These are phyloP conservation scores for Caligus rogercresseyi DNA, from an alignment of 1,140 invertebrate genomes.

Conservation along the genomic window DNA sequence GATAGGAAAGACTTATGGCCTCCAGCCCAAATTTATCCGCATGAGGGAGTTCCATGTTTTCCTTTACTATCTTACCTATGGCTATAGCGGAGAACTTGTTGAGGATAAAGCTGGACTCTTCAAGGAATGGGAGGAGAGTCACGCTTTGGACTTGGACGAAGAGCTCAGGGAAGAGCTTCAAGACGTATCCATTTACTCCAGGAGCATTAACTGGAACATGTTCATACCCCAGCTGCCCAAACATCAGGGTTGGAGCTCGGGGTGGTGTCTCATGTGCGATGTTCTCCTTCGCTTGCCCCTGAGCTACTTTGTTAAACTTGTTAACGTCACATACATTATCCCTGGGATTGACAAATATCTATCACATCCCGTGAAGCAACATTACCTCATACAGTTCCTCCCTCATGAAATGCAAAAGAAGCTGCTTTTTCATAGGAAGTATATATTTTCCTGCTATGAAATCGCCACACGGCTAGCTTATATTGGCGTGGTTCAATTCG, in stretches of 20 bases:
- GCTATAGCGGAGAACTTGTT: slow-evolving; percentile 33
- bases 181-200: slow-evolving; percentile 18
- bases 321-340: slow-evolving; percentile 39
- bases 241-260: slow-evolving; percentile 40
- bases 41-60: slow-evolving; percentile 46
- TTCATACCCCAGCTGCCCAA: slow-evolving; percentile 47
- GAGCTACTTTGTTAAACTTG: slow-evolving; percentile 46
- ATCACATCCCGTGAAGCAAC: slow-evolving; percentile 45
- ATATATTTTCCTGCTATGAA: slow-evolving; percentile 43
- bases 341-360: slow-evolving; percentile 41
- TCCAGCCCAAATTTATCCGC: slow-evolving; percentile 46
- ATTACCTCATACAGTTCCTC: slow-evolving; percentile 41
- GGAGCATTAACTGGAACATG: slow-evolving; percentile 44
- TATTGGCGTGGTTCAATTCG: slow-evolving; percentile 51
- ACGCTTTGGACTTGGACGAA: slow-evolving; percentile 25
- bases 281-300: slow-evolving; percentile 50
- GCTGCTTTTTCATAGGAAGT: slow-evolving; percentile 39
- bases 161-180: slow-evolving; percentile 31
- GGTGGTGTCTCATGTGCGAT: slow-evolving; percentile 56
- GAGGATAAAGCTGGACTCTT: slow-evolving; percentile 14
- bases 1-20: slow-evolving; percentile 6
- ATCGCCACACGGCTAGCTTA: slow-evolving; percentile 39
- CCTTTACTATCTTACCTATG: slow-evolving; percentile 47
- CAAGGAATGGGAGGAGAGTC: not conserved
- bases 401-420: slow-evolving; percentile 33